Base-by-base conservation (phyloP, 1,140 invertebrate species). In the Holcopasites calliopsidis region DNA sequence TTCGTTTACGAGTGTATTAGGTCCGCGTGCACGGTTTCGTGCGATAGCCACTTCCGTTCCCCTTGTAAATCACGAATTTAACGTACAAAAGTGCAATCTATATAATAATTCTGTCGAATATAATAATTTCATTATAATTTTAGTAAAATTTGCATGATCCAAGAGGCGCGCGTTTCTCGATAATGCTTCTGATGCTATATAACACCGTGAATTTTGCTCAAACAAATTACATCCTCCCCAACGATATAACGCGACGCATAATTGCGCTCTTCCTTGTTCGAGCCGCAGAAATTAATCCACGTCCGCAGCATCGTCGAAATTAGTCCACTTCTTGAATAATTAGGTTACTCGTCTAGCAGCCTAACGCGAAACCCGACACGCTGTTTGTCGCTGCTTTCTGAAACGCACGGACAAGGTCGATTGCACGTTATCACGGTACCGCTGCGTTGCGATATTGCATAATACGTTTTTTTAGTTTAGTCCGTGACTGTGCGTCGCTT, bases 21-120 rank as follows among this genome's bases (percentile, higher is more conserved):
- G 80, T 77, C 68, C 76, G 77, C 80, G 79, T 72, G 60, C 70
- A 65, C 79, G 74, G 80, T 66, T 82, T 83, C 76, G 81, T 70
- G 75, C 77, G 83, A 88, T 88, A 88, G 83, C 80, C 73, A 80
- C 83, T 88, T 88, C 87, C 87, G 87, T 76, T 88, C 84, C 82
- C 88, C 70, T 83, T 83, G 66, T 82, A 79, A 83, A 83, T 82
- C 76, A 83, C 76, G 80, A 83, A 83, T 83, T 83, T 83, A 76
- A 58, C 70, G 35, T 61, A n/a, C n/a, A n/a, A n/a, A n/a, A n/a
- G n/a, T n/a, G n/a, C n/a, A n/a, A n/a, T n/a, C n/a, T n/a, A n/a
- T n/a, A n/a, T n/a, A n/a, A n/a, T n/a, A n/a, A n/a, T n/a, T n/a
- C n/a, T n/a, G n/a, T n/a, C n/a, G n/a, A n/a, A n/a, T n/a, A n/a